A percentile compares a stretch with the other conserved stretches of the same genome.
phyloP scores from a whole-genome alignment of 2,113 vertebrate species.

The Solea senegalensis region DNA sequence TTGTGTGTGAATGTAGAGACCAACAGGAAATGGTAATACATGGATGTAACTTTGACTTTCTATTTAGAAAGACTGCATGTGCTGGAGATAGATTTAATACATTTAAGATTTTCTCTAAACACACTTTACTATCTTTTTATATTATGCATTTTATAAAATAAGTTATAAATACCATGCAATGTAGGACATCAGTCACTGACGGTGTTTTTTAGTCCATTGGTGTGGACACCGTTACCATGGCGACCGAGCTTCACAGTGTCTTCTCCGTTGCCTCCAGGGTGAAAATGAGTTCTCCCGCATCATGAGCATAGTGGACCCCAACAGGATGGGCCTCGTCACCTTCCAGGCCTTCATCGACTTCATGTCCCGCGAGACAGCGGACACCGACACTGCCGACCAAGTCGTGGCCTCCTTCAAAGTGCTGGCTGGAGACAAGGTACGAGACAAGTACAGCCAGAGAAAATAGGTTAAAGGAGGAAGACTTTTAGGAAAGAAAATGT shows the following conservation, averaged over 20 bases:
- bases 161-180: background rate
- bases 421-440: constrained; percentile 97
- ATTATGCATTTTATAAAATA: too few relatives aligned
- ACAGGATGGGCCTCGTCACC: constrained; percentile 92
- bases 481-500: too few relatives aligned
- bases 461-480: too few relatives aligned
- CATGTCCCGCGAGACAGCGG: constrained; percentile 97
- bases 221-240: constrained; percentile 1
- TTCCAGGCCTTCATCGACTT: constrained; percentile 99
- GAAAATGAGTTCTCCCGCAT: constrained; percentile 98
- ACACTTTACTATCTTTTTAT: too few relatives aligned
- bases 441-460: background rate
- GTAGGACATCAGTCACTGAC: background rate
- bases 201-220: constrained; percentile 5
- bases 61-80: background rate
- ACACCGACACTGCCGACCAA: constrained; percentile 98
- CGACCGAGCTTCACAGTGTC: constrained; percentile 1
- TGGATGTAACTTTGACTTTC: background rate
- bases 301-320: constrained; percentile 99
- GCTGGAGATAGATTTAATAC: background rate
- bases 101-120: background rate
- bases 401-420: constrained; percentile 99
- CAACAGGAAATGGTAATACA: constrained; percentile 22
- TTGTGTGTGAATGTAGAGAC: constrained; percentile 26
- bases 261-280: constrained; percentile 81